A percentile compares a stretch with the other conserved stretches of the same genome.
Evolutionary conservation across 2,888 invertebrate genomes (phyloP).

Genomic region (Cryptops parisi): DNA sequence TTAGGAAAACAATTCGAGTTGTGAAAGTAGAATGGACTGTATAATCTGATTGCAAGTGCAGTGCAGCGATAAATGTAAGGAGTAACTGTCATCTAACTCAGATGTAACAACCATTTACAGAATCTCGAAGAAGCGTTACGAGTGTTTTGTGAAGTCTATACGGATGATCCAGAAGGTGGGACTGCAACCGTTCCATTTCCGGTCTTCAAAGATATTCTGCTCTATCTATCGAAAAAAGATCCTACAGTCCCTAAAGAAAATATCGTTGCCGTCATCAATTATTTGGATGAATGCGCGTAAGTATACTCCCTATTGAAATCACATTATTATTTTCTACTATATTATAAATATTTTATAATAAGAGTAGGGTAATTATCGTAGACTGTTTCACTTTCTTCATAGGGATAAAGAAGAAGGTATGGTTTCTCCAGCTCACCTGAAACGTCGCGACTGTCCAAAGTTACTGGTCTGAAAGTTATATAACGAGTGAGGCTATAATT

Average conservation of each 20-base stretch:
- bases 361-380: too few relatives aligned
- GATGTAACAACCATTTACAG: constrained; percentile 29
- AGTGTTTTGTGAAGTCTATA: constrained; percentile 61
- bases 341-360: not conserved
- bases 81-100: not conserved
- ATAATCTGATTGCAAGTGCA: too few relatives aligned
- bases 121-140: constrained; percentile 62
- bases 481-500: too few relatives aligned
- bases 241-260: not conserved
- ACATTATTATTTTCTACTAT: not conserved
- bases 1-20: too few relatives aligned
- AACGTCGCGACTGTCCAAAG: not conserved
- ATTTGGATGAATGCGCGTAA: constrained; percentile 3
- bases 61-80: too few relatives aligned
- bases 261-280: not conserved
- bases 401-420: constrained; percentile 13
- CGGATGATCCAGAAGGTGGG: constrained; percentile 70
- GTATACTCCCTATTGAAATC: not conserved
- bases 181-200: constrained; percentile 49
- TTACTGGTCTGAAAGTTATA: too few relatives aligned
- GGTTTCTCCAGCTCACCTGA: constrained; percentile 7
- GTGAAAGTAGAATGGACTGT: too few relatives aligned
- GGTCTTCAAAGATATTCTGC: constrained; percentile 4
- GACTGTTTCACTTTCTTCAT: not conserved
- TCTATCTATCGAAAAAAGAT: constrained; percentile 8